Base-by-base conservation (phyloP, 2,797 vertebrate species). In the Petrocephalus sullivani region DNA sequence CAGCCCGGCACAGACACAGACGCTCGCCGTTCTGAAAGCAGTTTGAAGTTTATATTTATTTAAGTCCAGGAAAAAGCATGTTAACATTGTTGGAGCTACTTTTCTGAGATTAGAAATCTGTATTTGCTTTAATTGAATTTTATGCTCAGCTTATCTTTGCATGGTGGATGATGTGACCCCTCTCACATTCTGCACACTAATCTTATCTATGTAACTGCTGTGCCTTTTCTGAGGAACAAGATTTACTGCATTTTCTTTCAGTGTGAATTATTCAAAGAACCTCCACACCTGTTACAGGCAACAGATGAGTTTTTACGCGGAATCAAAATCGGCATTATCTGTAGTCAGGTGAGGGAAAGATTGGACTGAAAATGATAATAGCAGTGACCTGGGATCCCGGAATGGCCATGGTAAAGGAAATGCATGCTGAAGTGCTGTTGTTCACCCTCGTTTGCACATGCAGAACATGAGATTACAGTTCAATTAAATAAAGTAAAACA, bases 41-140 rank as follows among this genome's bases (percentile, higher is more conserved):
- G 23, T 67, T 67, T 12, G 61, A 67, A 33, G 64, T 71, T 71
- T 71, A 12, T 71, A 71, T 71, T 71, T 71, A 37, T 71, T 71
- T 71, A 28, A 5, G 28, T 71, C 28, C 28, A 71, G 64, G 58
- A 33, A 64, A 64, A 64, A 21, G 37, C 28, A 61, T 28, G 85
- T 87, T 87, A 49, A 49, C n/a, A 58, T 46, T 21, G 33, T 87
- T 23, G n/a, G 41, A 8, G 58, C 37, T 86, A 61, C 33, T 87
- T 87, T 87, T 64, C 57, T 49, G 57, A n/a, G 58, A 87, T 87
- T 67, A 87, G 61, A 51, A 87, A 71, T 58, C 54, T 49, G n/a
- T 4, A 28, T 16, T 64, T 61, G 5, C 58, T 61, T 84, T 96
- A 97, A 97, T 97, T 96, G 95, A 95, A 97, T 96, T 96, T 96